phyloP scores from a whole-genome alignment of 2,797 vertebrate genomes.

The Schizopygopsis pylzovi region DNA sequence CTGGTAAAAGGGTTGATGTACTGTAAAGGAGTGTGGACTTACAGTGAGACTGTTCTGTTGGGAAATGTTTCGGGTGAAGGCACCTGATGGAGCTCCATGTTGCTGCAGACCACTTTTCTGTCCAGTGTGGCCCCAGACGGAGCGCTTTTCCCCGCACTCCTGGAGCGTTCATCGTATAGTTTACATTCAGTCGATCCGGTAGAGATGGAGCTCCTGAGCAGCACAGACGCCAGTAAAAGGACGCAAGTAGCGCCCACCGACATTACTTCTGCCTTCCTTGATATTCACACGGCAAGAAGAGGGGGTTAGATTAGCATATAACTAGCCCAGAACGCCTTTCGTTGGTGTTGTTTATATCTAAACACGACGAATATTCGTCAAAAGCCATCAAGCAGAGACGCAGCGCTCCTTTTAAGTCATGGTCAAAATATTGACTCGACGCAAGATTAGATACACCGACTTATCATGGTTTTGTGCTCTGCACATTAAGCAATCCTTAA shows the following conservation, averaged over 20 bases:
- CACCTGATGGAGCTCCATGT: conserved; percentile 88
- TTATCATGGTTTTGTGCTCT: conserved; percentile 52
- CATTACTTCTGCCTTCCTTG: conserved; percentile 68
- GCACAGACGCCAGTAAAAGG: conserved; percentile 66
- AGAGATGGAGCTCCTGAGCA: conserved; percentile 64
- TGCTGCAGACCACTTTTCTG: conserved; percentile 89
- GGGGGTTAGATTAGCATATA: conserved; percentile 38
- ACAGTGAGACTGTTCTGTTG: conserved; percentile 92
- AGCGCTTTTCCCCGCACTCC: conserved; percentile 70
- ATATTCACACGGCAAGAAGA: conserved; percentile 56
- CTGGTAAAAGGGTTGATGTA: neutral
- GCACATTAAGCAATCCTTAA: conserved; percentile 52
- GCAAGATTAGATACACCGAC: conserved; percentile 55
- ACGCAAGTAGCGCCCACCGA: conserved; percentile 55
- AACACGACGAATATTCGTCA: conserved; percentile 31
- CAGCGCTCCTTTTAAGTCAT: conserved; percentile 54
- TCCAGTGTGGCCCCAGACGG: conserved; percentile 61
- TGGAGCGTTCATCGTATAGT: conserved; percentile 80
- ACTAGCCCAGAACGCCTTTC: conserved; percentile 23
- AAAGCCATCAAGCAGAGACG: conserved; percentile 51
- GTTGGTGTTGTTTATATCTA: conserved; percentile 46
- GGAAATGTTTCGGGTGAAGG: conserved; percentile 84
- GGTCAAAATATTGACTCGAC: conserved; percentile 53
- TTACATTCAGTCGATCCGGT: conserved; percentile 84
- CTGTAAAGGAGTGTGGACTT: conserved; percentile 77